Evolutionary conservation across 2,113 vertebrate genomes (phyloP).

Genomic region (Ailuropoda melanoleuca): DNA sequence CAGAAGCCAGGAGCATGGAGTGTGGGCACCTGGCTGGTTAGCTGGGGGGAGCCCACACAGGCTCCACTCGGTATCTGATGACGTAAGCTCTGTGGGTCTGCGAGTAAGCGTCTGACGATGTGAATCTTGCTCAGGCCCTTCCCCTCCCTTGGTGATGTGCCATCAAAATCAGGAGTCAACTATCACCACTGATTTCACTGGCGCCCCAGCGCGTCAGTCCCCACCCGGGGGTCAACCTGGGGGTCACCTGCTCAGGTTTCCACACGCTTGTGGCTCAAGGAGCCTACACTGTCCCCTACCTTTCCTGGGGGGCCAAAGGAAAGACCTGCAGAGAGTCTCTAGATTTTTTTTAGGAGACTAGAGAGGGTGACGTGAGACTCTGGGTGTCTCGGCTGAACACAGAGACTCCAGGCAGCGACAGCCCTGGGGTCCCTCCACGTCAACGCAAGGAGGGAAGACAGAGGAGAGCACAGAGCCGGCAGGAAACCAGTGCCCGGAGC

Average conservation of each 20-base stretch:
- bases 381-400: not conserved
- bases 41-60: not conserved
- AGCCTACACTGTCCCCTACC: not conserved
- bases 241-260: not conserved
- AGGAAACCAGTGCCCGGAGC: not conserved
- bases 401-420: not conserved
- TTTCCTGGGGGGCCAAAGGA: not conserved
- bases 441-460: not conserved
- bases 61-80: not conserved
- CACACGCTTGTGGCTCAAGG: too few species aligned
- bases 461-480: not conserved
- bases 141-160: accelerated
- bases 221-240: too few species aligned
- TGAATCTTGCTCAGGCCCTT: too few species aligned
- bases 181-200: too few species aligned
- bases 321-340: not conserved
- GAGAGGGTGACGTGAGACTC: not conserved
- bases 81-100: not conserved
- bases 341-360: not conserved
- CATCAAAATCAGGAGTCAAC: not conserved
- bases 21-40: too few species aligned
- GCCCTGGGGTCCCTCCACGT: accelerated
- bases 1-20: too few species aligned
- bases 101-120: accelerated
- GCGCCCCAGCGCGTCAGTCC: too few species aligned